Evolutionary conservation across 2,797 vertebrate species (phyloP), one percentile per base, ranked within the genome.

Genomic region (Thripadectes ignobilis): DNA sequence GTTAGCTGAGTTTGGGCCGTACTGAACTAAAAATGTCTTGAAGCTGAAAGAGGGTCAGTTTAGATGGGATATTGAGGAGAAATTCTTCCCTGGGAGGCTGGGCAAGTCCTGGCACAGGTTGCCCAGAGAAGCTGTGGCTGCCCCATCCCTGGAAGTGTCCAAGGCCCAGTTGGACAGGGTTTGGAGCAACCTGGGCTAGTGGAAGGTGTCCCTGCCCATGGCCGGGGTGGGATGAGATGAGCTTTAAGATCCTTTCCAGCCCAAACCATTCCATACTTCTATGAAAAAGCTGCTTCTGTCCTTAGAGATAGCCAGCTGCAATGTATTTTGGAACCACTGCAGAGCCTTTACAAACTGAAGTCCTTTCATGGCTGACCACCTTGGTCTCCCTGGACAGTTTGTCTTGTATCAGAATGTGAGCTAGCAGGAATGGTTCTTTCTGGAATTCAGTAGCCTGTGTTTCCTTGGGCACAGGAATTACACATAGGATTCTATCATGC

Each of bases 101-200:
- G 0, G 5, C 17, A 30, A n/a, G 29, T 21, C n/a, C 14, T 72
- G 45, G 51, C 38, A 58, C 17, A 84, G 34, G 34, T 0, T 46
- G 6, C 2, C 8, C 52, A 52, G 58, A 32, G n/a, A 7, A 46
- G 51, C 45, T 58, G 29, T 58, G 65, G 51, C n/a, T 78, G 34
- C 8, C 12, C 18, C 6, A 29, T 41, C 30, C 30, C 26, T 66
- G 19, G 8, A 3, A 23, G 26, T 41, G 15, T 48, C 0, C 22
- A 20, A 41, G 10, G 51, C 4, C n/a, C 32, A 17, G 17, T 0
- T 89, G 36, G 32, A 38, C 1, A 5, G 36, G 22, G 29, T 27
- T 63, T 76, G 51, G n/a, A 45, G 52, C 34, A 66, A 0, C 22
- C 10, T 32, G 39, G 30, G 0, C 1, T 4, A 3, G 30, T 36